Percentiles rank a stretch among this genome's conserved stretches.
These are phyloP conservation scores for Drosophila affinis DNA, from an alignment of 2,888 invertebrate species.

Conservation along the genomic window DNA sequence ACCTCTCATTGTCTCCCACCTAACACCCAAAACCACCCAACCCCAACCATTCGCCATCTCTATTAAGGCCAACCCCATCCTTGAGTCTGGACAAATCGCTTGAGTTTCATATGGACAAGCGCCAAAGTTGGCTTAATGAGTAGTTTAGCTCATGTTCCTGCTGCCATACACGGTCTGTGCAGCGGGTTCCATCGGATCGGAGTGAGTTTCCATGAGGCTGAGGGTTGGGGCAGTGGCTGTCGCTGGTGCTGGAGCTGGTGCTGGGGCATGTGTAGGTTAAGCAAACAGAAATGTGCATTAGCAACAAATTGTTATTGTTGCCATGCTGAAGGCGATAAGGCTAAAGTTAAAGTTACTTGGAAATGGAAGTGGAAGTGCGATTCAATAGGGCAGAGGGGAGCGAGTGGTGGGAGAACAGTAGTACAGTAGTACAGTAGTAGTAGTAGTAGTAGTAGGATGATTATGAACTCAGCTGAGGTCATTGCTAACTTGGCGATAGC, in stretches of 20 bases:
- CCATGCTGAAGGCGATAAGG: conserved; percentile 46
- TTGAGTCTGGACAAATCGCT: conserved; percentile 37
- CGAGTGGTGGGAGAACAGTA: not conserved
- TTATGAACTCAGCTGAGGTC: too few relatives aligned
- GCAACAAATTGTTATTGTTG: conserved; percentile 76
- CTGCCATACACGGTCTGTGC: not conserved
- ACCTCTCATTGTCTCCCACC: not conserved
- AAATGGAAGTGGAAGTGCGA: not conserved
- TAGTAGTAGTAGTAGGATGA: not conserved
- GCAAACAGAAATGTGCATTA: conserved; percentile 69
- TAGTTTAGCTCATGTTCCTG: conserved; percentile 57
- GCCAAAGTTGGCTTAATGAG: conserved; percentile 62
- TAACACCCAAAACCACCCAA: not conserved
- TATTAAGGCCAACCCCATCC: conserved; percentile 6
- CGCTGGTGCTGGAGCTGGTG: conserved; percentile 1
- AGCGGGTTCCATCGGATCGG: not conserved
- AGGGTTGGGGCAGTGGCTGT: not conserved
- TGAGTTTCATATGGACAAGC: conserved; percentile 46
- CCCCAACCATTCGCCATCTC: not conserved
- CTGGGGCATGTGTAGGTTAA: conserved; percentile 30
- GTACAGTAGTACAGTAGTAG: too few relatives aligned
- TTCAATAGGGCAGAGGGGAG: not conserved
- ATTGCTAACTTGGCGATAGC: not conserved
- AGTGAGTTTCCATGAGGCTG: not conserved
- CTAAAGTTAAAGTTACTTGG: conserved; percentile 28